Conservation (phyloP, 2,888 invertebrate genomes). For the Cetonia aurata region DNA sequence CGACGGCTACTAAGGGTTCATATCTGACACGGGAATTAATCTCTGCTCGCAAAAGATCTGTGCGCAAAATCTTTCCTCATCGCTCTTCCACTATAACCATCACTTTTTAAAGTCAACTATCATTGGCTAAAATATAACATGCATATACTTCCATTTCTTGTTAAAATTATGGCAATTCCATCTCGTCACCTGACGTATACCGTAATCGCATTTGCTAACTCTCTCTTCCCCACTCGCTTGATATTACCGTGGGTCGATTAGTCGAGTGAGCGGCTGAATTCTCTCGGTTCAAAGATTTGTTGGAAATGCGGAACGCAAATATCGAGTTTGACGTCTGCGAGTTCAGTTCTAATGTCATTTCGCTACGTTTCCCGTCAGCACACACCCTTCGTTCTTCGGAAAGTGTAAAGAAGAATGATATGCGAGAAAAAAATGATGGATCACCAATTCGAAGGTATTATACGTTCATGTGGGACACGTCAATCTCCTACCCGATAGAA, state of each 20-base stretch:
- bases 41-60: slow-evolving; percentile 10
- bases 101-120: slow-evolving; percentile 2
- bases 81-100: not conserved
- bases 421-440: slow-evolving; percentile 38
- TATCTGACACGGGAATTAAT: slow-evolving; percentile 38
- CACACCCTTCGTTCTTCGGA: not conserved
- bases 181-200: slow-evolving; percentile 15
- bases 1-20: slow-evolving; percentile 17
- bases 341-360: slow-evolving; percentile 39
- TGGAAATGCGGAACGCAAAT: slow-evolving; percentile 36
- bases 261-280: slow-evolving; percentile 21
- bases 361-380: slow-evolving; percentile 32
- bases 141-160: slow-evolving; percentile 16
- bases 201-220: slow-evolving; percentile 23
- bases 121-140: slow-evolving; percentile 9
- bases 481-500: slow-evolving; percentile 34
- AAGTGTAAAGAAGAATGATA: slow-evolving; percentile 37
- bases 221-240: slow-evolving; percentile 3
- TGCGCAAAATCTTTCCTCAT: not conserved
- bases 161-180: slow-evolving; percentile 22
- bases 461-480: slow-evolving; percentile 37
- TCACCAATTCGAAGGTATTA: slow-evolving; percentile 39
- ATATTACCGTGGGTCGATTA: slow-evolving; percentile 23
- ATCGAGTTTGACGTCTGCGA: slow-evolving; percentile 27
- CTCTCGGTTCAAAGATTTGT: slow-evolving; percentile 22